These are phyloP conservation scores for Trisateles emortualis DNA, from an alignment of 2,888 invertebrate genomes.

Conservation along the genomic window DNA sequence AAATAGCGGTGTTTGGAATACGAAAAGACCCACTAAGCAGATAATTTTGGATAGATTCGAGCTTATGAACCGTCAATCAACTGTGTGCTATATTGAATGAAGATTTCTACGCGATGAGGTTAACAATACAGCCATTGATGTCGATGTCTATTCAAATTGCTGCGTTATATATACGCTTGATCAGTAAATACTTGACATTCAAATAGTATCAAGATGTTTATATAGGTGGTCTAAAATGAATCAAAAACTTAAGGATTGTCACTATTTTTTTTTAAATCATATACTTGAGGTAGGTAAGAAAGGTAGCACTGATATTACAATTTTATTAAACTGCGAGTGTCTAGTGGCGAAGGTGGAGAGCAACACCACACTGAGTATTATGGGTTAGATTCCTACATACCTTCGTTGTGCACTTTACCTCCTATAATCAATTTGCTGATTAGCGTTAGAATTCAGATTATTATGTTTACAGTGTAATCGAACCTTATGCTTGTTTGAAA, in stretches of 20 bases:
- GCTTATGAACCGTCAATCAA: conserved; percentile 79
- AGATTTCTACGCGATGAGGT: conserved; percentile 52
- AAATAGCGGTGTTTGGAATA: conserved; percentile 78
- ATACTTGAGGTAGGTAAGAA: too few relatives aligned
- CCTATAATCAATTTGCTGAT: too few relatives aligned
- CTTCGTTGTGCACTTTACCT: too few relatives aligned
- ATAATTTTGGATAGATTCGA: conserved; percentile 78
- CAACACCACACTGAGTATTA: too few relatives aligned
- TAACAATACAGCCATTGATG: conserved; percentile 59
- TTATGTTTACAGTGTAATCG: too few relatives aligned
- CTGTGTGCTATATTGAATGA: conserved; percentile 65
- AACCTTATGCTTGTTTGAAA: too few relatives aligned
- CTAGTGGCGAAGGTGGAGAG: too few relatives aligned
- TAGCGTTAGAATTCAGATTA: too few relatives aligned
- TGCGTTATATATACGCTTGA: conserved; percentile 40
- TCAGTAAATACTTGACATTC: conserved; percentile 28
- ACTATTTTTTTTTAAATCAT: too few relatives aligned
- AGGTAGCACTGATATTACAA: too few relatives aligned
- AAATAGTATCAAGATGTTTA: not conserved
- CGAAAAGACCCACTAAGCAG: conserved; percentile 82
- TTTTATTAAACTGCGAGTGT: too few relatives aligned
- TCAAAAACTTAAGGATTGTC: not conserved
- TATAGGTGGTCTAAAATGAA: not conserved
- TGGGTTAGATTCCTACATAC: too few relatives aligned
- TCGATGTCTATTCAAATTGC: conserved; percentile 46